Base-by-base conservation (phyloP, 2,888 invertebrate species). In the Apamea crenata region DNA sequence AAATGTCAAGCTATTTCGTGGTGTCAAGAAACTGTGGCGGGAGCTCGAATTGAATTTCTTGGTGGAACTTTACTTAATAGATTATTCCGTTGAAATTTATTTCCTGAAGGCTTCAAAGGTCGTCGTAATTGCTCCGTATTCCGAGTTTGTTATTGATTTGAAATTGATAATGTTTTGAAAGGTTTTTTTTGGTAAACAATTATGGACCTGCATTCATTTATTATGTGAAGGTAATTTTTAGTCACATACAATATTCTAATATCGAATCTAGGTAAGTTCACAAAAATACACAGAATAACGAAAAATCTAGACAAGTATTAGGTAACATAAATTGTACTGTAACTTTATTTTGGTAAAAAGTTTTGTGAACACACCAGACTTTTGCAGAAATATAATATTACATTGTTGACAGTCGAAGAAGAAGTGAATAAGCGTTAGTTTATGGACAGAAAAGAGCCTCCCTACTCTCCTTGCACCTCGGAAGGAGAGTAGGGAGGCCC, bases 11-110 rank as follows among this genome's bases (percentile, higher is more conserved):
- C 0, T 21, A 0, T 69, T 50, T 79, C 29, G 16, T 68, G 29
- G 69, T 80, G 12, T 36, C n/a, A 32, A 67, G 75, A 71, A 77
- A 79, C 63, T 36, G 80, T 86, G 68, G 73, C 14, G 73, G 77
- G 59, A 63, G 75, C 65, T 85, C 40, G 75, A 87, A 87, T 87
- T 88, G 83, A 86, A 88, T 87, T 86, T 87, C 83, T 88, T 80
- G 73, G 77, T 79, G 61, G n/a, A 88, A 88, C 86, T 83, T 86
- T 81, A 73, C 74, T 77, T 79, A 86, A 80, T 82, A 88, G 77
- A 88, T 86, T 79, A 86, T 86, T 87, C 69, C 74, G 74, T 76
- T 88, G 75, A 83, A 83, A 81, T 85, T 75, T 87, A 79, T 82
- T 85, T 87, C 63, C 70, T 72, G 47, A 44, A 74, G 50, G 63